A percentile compares a stretch with the other conserved stretches of the same genome.
These are phyloP conservation scores for Sylvicapra grimmia DNA, from an alignment of 2,113 vertebrate species.

Conservation along the genomic window DNA sequence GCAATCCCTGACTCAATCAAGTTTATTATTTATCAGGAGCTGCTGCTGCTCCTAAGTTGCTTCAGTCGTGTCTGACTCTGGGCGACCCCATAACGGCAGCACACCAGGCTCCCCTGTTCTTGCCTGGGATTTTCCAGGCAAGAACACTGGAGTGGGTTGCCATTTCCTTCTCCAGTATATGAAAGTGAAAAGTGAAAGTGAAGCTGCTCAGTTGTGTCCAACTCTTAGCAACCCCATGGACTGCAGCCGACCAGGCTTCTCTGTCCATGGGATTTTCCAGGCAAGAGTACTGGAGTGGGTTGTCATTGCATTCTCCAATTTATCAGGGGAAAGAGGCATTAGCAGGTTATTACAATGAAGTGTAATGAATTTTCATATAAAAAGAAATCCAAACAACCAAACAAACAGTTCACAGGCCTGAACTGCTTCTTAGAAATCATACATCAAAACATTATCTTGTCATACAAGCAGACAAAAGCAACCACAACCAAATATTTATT, in stretches of 20 bases:
- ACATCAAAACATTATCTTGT: background rate
- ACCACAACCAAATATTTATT: background rate
- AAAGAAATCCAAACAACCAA: background rate
- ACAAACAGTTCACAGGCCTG: background rate
- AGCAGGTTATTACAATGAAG: background rate
- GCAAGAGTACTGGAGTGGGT: too few relatives aligned
- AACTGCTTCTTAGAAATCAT: background rate
- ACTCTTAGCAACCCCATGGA: too few relatives aligned
- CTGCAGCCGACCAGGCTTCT: too few relatives aligned
- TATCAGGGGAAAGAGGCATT: background rate
- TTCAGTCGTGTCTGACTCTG: too few relatives aligned
- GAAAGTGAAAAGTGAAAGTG: too few relatives aligned
- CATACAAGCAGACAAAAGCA: background rate
- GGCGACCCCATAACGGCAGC: accelerated
- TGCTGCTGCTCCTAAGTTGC: background rate
- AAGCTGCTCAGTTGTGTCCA: too few relatives aligned
- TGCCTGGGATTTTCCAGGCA: too few relatives aligned
- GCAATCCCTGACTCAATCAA: background rate
- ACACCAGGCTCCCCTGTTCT: too few relatives aligned
- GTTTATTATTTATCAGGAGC: background rate
- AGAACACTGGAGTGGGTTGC: too few relatives aligned
- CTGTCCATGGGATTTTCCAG: too few relatives aligned
- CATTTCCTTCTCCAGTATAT: accelerated
- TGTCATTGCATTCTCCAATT: background rate
- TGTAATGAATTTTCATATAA: background rate